Percentiles rank a stretch among this genome's conserved stretches.
phyloP scores from a whole-genome alignment of 2,888 invertebrate genomes.

The Dryomyza anilis region DNA sequence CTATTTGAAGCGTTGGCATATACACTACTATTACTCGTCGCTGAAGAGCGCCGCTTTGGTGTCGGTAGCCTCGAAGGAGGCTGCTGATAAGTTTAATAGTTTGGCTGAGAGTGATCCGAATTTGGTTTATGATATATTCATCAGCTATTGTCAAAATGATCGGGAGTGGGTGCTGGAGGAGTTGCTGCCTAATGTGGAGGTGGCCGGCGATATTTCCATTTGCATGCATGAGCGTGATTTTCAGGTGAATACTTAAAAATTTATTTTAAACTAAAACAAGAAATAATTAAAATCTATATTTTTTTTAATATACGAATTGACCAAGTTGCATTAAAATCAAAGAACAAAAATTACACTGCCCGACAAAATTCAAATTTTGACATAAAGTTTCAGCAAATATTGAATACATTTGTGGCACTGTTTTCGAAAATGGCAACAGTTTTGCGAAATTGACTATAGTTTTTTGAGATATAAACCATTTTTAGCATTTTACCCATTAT shows the following conservation, averaged over 20 bases:
- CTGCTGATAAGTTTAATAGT: constrained; percentile 43
- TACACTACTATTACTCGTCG: constrained; percentile 66
- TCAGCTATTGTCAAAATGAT: constrained; percentile 72
- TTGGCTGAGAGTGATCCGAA: constrained; percentile 45
- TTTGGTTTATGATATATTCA: constrained; percentile 70
- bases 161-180: constrained; percentile 69
- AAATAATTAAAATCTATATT: not conserved
- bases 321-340: not conserved
- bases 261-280: not conserved
- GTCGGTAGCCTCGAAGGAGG: constrained; percentile 64
- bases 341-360: too few relatives aligned
- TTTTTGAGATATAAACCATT: too few relatives aligned
- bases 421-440: too few relatives aligned
- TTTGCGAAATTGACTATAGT: too few relatives aligned
- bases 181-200: constrained; percentile 69
- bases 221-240: constrained; percentile 76
- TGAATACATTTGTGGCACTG: too few relatives aligned
- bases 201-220: constrained; percentile 65
- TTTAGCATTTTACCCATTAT: too few relatives aligned
- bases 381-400: too few relatives aligned
- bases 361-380: too few relatives aligned
- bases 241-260: constrained; percentile 65
- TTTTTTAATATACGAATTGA: not conserved
- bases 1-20: constrained; percentile 65
- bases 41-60: constrained; percentile 66